Evolutionary conservation across 2,113 vertebrate genomes (phyloP), one percentile per base, ranked within the genome.

Genomic region (Paramormyrops kingsleyae): DNA sequence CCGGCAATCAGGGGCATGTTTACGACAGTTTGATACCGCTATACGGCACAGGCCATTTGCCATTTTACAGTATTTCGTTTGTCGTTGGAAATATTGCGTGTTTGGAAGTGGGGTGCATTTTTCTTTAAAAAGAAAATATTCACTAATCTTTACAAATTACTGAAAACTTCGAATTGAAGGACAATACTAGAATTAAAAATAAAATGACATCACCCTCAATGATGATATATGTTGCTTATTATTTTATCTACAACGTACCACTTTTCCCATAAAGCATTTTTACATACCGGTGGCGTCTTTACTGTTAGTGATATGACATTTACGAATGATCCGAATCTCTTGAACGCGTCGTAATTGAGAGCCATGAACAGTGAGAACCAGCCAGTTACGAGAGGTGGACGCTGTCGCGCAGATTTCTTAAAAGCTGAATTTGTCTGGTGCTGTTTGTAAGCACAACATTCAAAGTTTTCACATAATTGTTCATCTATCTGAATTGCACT

Each of bases 1-100:
- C 89, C 35, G 59, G 90, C 92, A 12, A 96, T 95, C 97, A 98
- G 94, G 95, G 94, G 93, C 92, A 49, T 0, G 0, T 17, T 86
- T 85, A 85, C 95, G 95, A 95, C 95, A 93, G 0, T 56, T 87
- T 0, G 1, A 2, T 1, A 9, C 21, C 13, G 46, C 56, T 94
- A 94, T 93, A 17, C 2, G 92, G 86, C 6, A 89, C 8, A 44
- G 0, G 13, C 9, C 2, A 35, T 52, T 27, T 10, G 10, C 46
- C 2, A 1, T 19, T 92, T 93, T 94, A 27, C 94, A 94, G 94
- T 94, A 91, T 46, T 19, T 50, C 85, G 85, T 42, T 84, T 46
- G 44, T 83, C 6, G 5, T 84, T 24, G 1, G 42, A 44, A 47
- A 21, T 84, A 21, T 19, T 83, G 3, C 80, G 15, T 84, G 80